Percentiles rank a stretch among this genome's conserved stretches.
These are phyloP conservation scores for Eristalinus aeneus DNA, from an alignment of 2,888 invertebrate genomes.

Conservation along the genomic window DNA sequence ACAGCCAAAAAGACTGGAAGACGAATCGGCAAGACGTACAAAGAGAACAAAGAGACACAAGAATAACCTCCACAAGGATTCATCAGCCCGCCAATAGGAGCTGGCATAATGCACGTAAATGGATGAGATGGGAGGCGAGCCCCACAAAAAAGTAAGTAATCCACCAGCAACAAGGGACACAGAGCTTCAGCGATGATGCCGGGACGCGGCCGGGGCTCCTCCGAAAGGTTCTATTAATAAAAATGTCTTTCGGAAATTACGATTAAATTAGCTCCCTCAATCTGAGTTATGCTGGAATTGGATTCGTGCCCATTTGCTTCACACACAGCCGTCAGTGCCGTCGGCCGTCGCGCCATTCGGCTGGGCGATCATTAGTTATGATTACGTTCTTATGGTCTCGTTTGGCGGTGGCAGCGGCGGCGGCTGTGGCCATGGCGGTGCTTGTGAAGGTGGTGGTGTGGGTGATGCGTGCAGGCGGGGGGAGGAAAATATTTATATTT, in stretches of 20 bases:
- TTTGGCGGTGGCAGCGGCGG: not conserved
- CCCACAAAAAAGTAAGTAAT: not conserved
- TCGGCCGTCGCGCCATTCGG: constrained; percentile 1
- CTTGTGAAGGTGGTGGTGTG: too few relatives aligned
- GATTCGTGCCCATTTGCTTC: constrained; percentile 27
- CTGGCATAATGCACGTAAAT: constrained; percentile 31
- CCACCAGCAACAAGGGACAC: constrained; percentile 21
- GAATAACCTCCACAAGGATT: constrained; percentile 1
- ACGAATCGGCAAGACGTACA: constrained; percentile 26
- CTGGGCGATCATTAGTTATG: constrained; percentile 52
- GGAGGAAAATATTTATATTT: not conserved
- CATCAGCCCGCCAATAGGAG: constrained; percentile 14
- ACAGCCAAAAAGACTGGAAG: constrained; percentile 5
- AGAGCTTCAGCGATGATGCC: constrained; percentile 27
- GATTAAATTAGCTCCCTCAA: constrained; percentile 67
- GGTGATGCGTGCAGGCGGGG: not conserved
- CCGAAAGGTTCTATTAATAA: constrained; percentile 56
- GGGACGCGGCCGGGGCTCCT: not conserved
- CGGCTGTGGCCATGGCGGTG: not conserved
- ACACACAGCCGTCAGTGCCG: not conserved
- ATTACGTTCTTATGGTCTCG: constrained; percentile 34
- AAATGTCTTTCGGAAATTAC: constrained; percentile 66
- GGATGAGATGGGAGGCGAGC: constrained; percentile 10
- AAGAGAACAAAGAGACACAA: constrained; percentile 6
- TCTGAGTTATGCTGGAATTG: constrained; percentile 55